Evolutionary conservation across 2,797 vertebrate species (phyloP).

Genomic region (Catharus ustulatus): DNA sequence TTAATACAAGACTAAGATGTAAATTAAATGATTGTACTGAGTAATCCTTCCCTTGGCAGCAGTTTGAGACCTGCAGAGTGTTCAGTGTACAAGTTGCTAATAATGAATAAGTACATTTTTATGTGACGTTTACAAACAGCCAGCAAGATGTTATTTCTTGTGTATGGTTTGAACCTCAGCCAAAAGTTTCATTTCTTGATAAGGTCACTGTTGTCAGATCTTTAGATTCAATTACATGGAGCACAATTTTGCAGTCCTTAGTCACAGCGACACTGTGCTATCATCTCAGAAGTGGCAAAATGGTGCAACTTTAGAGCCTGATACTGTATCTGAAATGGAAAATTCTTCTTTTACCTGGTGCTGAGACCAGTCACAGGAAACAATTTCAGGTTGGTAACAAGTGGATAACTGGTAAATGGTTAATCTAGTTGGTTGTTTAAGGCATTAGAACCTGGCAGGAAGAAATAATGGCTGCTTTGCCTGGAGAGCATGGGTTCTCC

Average conservation of each 20-base stretch:
- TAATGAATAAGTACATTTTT: conserved; percentile 62
- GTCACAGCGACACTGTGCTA: background rate
- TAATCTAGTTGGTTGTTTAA: background rate
- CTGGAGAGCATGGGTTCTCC: background rate
- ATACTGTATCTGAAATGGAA: background rate
- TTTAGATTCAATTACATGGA: conserved; percentile 47
- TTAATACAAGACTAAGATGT: conserved; percentile 22
- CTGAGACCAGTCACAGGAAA: background rate
- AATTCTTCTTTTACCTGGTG: background rate
- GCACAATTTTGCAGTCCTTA: conserved; percentile 37
- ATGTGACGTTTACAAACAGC: conserved; percentile 48
- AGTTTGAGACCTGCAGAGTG: conserved; percentile 9
- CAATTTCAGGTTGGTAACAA: background rate
- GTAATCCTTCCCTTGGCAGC: conserved; percentile 23
- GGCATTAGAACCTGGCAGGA: background rate
- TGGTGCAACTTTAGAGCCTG: background rate
- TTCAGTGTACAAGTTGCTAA: conserved; percentile 54
- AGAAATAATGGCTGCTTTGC: background rate
- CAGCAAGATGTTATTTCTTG: conserved; percentile 35
- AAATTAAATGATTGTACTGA: conserved; percentile 54
- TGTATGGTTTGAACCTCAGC: conserved; percentile 26
- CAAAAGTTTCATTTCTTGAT: conserved; percentile 47
- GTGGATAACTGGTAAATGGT: background rate
- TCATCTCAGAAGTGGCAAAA: conserved; percentile 17
- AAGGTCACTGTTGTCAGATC: conserved; percentile 56